Percentiles rank a stretch among this genome's conserved stretches.
These are phyloP conservation scores for Microtus richardsoni DNA, from an alignment of 2,113 vertebrate genomes.

Conservation along the genomic window DNA sequence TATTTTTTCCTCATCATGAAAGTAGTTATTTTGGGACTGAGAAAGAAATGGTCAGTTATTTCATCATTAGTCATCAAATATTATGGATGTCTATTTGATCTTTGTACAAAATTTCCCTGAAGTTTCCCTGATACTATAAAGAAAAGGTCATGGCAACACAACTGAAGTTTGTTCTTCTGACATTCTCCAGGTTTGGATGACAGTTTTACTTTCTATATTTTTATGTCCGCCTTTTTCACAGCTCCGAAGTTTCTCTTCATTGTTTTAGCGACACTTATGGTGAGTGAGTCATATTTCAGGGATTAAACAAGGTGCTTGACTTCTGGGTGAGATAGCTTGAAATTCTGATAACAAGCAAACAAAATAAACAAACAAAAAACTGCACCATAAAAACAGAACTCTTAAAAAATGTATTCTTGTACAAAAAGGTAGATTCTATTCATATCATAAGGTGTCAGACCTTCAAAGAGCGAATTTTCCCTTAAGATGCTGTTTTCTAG, in stretches of 20 bases:
- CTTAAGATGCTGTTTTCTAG: neutral
- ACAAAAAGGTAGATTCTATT: slow-evolving; percentile 25
- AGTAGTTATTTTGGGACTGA: neutral
- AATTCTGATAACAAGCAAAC: slow-evolving; percentile 12
- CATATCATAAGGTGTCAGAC: neutral
- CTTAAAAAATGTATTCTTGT: slow-evolving; percentile 27
- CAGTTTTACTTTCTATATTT: slow-evolving; percentile 27
- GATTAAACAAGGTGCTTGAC: slow-evolving; percentile 41
- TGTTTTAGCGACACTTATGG: slow-evolving; percentile 23
- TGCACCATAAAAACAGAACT: neutral
- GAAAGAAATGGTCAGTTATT: slow-evolving; percentile 2
- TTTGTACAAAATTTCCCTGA: slow-evolving; percentile 44
- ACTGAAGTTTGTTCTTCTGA: neutral
- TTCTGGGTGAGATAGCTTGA: slow-evolving; percentile 25
- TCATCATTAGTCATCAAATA: neutral
- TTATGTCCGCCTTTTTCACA: neutral
- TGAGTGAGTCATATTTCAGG: slow-evolving; percentile 25
- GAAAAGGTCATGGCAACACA: slow-evolving; percentile 34
- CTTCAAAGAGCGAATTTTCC: neutral
- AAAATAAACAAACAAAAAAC: neutral
- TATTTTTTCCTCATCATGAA: slow-evolving; percentile 46
- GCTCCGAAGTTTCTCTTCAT: slow-evolving; percentile 3
- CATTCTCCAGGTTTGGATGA: neutral
- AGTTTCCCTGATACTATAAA: neutral
- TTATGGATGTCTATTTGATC: slow-evolving; percentile 1